phyloP scores from a whole-genome alignment of 2,113 vertebrate genomes.

The Colistium nudipinnis region DNA sequence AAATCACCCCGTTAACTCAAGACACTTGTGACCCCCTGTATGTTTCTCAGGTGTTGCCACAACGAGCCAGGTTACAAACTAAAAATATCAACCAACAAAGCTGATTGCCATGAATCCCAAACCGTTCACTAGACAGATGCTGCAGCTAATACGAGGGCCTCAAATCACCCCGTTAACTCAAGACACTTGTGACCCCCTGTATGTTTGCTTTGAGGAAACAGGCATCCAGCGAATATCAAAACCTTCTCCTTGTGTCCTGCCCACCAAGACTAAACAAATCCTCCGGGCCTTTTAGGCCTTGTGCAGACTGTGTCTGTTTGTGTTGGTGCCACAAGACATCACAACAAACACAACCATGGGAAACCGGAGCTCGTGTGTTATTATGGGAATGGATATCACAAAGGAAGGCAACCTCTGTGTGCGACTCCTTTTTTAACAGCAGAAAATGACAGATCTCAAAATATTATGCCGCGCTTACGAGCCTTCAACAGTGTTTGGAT shows the following conservation, averaged over 20 bases:
- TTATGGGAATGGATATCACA: conserved; percentile 59
- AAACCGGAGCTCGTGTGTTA: conserved; percentile 63
- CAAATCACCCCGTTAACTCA: conserved; percentile 1
- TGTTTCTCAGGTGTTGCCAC: too few relatives aligned
- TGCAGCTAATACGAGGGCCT: conserved; percentile 2
- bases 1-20: conserved; percentile 2
- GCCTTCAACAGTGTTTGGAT: conserved; percentile 62
- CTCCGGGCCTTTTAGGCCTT: conserved; percentile 3
- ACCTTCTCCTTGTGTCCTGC: conserved; percentile 37
- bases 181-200: not conserved
- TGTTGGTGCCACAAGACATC: conserved; percentile 65
- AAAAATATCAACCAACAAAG: not conserved
- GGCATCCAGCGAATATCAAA: conserved; percentile 24
- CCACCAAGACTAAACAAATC: conserved; percentile 69
- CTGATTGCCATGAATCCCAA: not conserved
- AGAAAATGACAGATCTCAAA: conserved; percentile 64
- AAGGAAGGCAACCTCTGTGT: conserved; percentile 40
- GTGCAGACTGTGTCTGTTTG: conserved; percentile 51
- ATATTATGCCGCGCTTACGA: conserved; percentile 64
- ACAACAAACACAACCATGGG: conserved; percentile 64
- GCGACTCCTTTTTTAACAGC: conserved; percentile 40
- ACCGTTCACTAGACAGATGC: conserved; percentile 1
- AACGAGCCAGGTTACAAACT: not conserved
- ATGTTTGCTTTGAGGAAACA: conserved; percentile 37
- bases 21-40: not conserved